Evolutionary conservation across 2,113 vertebrate species (phyloP).

Genomic region (Campylorhamphus procurvoides): DNA sequence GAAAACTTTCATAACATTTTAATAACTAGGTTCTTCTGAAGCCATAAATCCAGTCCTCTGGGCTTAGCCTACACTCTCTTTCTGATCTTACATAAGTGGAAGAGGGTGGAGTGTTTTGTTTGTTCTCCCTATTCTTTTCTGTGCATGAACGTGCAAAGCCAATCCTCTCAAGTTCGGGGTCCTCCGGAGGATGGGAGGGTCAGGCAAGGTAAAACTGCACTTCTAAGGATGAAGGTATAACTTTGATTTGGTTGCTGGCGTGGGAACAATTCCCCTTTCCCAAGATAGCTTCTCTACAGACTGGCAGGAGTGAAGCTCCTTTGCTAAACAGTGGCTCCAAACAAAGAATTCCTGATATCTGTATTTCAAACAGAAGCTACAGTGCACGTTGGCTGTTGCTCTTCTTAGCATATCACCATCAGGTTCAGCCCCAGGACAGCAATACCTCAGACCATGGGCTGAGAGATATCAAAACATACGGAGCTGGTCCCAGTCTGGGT

Average conservation of each 20-base stretch:
- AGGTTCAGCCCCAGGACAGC: not conserved
- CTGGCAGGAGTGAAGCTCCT: not conserved
- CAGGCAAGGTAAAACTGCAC: slow-evolving; percentile 43
- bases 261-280: slow-evolving; percentile 21
- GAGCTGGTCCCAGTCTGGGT: not conserved
- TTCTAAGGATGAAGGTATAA: not conserved
- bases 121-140: slow-evolving; percentile 26
- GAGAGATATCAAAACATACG: accelerated
- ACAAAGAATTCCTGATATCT: not conserved
- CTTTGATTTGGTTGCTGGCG: slow-evolving; percentile 57
- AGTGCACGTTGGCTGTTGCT: accelerated
- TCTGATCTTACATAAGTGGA: slow-evolving; percentile 59
- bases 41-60: slow-evolving; percentile 60
- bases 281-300: slow-evolving; percentile 16
- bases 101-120: slow-evolving; percentile 44
- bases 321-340: not conserved
- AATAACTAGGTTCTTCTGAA: slow-evolving; percentile 62
- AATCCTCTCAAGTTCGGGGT: not conserved
- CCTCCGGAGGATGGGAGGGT: slow-evolving; percentile 3
- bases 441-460: not conserved
- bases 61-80: slow-evolving; percentile 58
- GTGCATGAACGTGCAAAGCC: slow-evolving; percentile 15
- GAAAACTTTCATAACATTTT: slow-evolving; percentile 70
- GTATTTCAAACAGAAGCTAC: not conserved
- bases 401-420: not conserved